Evolutionary conservation across 2,113 vertebrate genomes (phyloP).

Genomic region (Oreotrochilus melanogaster): DNA sequence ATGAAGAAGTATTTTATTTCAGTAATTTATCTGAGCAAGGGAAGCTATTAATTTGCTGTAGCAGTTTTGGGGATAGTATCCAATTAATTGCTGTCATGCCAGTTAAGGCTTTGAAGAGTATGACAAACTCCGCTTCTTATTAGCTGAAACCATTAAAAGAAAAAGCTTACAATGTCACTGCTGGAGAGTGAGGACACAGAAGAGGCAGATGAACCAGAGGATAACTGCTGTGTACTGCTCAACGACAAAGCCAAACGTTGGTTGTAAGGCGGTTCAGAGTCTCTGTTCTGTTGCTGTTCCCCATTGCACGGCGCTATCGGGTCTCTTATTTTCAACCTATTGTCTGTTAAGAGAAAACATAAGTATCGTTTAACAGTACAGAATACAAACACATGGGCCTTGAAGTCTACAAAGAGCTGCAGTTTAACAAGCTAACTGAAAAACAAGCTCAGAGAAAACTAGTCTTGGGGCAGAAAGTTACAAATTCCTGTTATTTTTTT

Average conservation of each 20-base stretch:
- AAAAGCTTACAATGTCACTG: constrained; percentile 91
- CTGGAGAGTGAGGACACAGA: constrained; percentile 92
- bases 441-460: not conserved
- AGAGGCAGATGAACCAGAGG: constrained; percentile 86
- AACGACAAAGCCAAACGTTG: constrained; percentile 88
- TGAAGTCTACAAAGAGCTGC: not conserved
- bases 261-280: constrained; percentile 79
- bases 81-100: not conserved
- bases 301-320: constrained; percentile 50
- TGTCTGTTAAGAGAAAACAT: constrained; percentile 67
- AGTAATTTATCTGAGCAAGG: not conserved
- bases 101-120: not conserved
- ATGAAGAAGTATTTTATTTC: not conserved
- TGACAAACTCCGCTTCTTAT: not conserved
- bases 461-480: not conserved
- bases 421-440: constrained; percentile 22
- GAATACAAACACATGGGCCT: not conserved
- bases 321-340: constrained; percentile 77
- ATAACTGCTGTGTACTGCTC: constrained; percentile 86
- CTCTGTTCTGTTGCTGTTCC: constrained; percentile 80
- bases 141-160: not conserved
- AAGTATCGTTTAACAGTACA: constrained; percentile 14
- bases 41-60: not conserved
- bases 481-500: not conserved
- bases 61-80: not conserved